phyloP scores from a whole-genome alignment of 64 coral and sea anemone species.

The Exaiptasia diaphana region DNA sequence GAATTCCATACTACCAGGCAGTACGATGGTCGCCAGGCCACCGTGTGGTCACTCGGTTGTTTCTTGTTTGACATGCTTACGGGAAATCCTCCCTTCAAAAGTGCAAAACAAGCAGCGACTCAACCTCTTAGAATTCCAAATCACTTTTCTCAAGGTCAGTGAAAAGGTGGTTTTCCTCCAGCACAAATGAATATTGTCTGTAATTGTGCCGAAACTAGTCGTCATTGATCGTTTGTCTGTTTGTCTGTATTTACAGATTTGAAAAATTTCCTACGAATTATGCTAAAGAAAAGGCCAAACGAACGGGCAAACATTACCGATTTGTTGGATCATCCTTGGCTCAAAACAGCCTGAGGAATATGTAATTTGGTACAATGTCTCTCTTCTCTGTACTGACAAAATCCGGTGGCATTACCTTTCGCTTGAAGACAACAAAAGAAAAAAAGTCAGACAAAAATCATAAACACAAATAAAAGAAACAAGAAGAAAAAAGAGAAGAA shows the following conservation, averaged over 20 bases:
- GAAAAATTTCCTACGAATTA: neutral
- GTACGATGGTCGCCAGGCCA: constrained; percentile 5
- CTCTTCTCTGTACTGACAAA: too few species aligned
- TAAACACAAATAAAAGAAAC: too few species aligned
- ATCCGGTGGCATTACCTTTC: too few species aligned
- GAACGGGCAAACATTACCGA: neutral
- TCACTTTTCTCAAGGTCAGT: neutral
- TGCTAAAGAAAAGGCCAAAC: neutral
- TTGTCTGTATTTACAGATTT: neutral
- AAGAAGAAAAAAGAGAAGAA: too few species aligned
- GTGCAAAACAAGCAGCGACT: neutral
- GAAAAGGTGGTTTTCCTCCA: too few species aligned
- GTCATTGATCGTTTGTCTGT: too few species aligned
- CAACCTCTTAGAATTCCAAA: neutral
- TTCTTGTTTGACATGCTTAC: constrained; percentile 16
- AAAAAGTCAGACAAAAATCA: too few species aligned
- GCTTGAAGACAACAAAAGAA: too few species aligned
- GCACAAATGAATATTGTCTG: too few species aligned
- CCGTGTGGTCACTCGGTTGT: constrained; percentile 20
- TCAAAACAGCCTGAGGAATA: neutral
- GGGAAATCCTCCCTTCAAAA: neutral
- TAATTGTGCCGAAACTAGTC: too few species aligned
- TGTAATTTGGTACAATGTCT: too few species aligned
- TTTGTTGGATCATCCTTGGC: neutral
- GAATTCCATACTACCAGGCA: neutral